Percentiles rank a stretch among this genome's conserved stretches.
Evolutionary conservation across 2,113 vertebrate species (phyloP).

Genomic region (Pungitius pungitius): DNA sequence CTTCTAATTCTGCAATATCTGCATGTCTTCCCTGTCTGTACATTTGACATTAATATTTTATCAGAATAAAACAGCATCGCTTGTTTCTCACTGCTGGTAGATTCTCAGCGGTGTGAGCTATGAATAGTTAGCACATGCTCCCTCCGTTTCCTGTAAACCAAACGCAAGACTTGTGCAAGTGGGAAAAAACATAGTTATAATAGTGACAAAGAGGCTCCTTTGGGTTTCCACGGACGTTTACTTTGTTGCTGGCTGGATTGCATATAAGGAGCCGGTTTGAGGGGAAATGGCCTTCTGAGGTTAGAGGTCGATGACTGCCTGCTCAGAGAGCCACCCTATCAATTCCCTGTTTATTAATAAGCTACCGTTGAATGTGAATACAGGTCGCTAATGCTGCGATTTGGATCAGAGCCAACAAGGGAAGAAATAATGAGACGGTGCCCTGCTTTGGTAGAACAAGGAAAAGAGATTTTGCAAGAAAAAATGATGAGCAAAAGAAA

Average conservation of each 20-base stretch:
- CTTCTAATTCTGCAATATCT: slow-evolving; percentile 22
- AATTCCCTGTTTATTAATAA: slow-evolving; percentile 72
- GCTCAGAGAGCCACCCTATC: slow-evolving; percentile 34
- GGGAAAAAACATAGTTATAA: slow-evolving; percentile 10
- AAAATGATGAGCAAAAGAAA: neutral
- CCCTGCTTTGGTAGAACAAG: neutral
- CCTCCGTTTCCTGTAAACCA: slow-evolving; percentile 26
- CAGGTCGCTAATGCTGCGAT: slow-evolving; percentile 47
- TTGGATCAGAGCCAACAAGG: slow-evolving; percentile 48
- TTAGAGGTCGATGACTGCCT: slow-evolving; percentile 20
- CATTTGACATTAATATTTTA: slow-evolving; percentile 64
- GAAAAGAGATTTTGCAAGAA: slow-evolving; percentile 9
- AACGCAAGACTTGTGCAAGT: slow-evolving; percentile 34
- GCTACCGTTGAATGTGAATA: slow-evolving; percentile 58
- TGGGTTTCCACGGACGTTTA: slow-evolving; percentile 34
- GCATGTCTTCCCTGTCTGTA: slow-evolving; percentile 34
- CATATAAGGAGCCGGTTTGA: slow-evolving; percentile 32
- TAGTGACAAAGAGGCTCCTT: slow-evolving; percentile 18
- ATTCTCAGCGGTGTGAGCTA: slow-evolving; percentile 41
- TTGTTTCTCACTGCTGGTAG: slow-evolving; percentile 27
- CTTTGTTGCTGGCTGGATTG: slow-evolving; percentile 33
- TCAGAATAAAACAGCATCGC: slow-evolving; percentile 42
- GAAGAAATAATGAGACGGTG: neutral
- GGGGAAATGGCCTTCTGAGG: slow-evolving; percentile 49
- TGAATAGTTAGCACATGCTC: slow-evolving; percentile 50